Percentiles rank a stretch among this genome's conserved stretches.
Evolutionary conservation across 2,888 invertebrate genomes (phyloP).

Genomic region (Acanthoscelides obtectus): DNA sequence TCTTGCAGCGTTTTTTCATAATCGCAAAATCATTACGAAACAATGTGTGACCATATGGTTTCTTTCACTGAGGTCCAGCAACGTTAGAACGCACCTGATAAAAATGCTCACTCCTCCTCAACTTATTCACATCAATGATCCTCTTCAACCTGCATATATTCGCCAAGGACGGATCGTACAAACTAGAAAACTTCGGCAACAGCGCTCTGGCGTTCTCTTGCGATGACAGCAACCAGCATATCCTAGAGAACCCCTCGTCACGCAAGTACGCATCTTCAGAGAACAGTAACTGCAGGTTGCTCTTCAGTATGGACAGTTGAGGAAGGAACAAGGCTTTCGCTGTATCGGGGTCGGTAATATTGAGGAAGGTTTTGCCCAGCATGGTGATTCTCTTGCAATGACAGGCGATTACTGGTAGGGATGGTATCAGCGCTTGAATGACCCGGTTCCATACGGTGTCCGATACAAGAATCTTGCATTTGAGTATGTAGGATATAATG

Average conservation of each 20-base stretch:
- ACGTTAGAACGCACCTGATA: slow-evolving; percentile 46
- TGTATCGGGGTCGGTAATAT: slow-evolving; percentile 61
- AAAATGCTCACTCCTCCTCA: slow-evolving; percentile 39
- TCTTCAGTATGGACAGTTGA: slow-evolving; percentile 51
- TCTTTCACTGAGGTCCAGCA: too few species aligned
- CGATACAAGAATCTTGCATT: slow-evolving; percentile 59
- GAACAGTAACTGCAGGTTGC: slow-evolving; percentile 51
- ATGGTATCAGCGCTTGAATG: slow-evolving; percentile 55
- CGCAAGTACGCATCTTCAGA: slow-evolving; percentile 42
- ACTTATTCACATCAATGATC: slow-evolving; percentile 39
- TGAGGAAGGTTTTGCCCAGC: slow-evolving; percentile 58
- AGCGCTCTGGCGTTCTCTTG: slow-evolving; percentile 46
- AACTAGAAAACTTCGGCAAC: slow-evolving; percentile 49
- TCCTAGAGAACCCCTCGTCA: slow-evolving; percentile 51
- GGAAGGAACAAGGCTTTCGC: slow-evolving; percentile 57
- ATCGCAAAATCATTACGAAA: too few species aligned
- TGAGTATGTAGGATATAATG: slow-evolving; percentile 58
- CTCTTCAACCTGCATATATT: slow-evolving; percentile 45
- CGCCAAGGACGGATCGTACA: slow-evolving; percentile 48
- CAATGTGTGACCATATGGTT: too few species aligned
- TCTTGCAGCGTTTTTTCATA: too few species aligned
- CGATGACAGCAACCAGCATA: slow-evolving; percentile 51
- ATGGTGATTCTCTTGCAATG: slow-evolving; percentile 51
- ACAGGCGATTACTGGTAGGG: slow-evolving; percentile 58
- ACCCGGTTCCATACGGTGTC: slow-evolving; percentile 59